phyloP scores from a whole-genome alignment of 2,888 invertebrate species.

The Steinernema hermaphroditum region DNA sequence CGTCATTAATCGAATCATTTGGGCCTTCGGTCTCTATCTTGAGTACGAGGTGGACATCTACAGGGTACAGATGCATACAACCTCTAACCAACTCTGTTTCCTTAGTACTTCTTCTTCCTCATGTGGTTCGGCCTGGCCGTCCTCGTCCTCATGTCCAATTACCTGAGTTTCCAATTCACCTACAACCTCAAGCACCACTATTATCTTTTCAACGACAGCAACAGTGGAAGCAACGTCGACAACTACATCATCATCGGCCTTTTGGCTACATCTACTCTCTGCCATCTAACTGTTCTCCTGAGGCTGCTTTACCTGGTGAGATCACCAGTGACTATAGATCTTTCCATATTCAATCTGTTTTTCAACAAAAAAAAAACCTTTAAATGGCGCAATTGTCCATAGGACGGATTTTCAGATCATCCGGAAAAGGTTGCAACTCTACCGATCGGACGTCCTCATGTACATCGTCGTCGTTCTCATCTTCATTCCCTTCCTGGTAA shows the following conservation, averaged over 20 bases:
- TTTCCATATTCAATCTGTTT: too few species aligned
- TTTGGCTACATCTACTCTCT: background rate
- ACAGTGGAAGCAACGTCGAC: background rate
- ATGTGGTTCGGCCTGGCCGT: constrained; percentile 6
- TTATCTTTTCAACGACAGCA: background rate
- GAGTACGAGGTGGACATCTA: background rate
- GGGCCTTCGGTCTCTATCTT: background rate
- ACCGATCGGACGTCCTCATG: background rate
- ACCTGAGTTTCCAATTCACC: background rate
- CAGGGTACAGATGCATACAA: background rate
- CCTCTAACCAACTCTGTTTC: background rate
- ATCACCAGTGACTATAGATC: too few species aligned
- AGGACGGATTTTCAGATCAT: background rate
- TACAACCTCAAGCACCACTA: background rate
- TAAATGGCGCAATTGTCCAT: background rate
- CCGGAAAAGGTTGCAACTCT: background rate
- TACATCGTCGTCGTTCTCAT: background rate
- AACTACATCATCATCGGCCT: background rate
- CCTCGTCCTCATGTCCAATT: background rate
- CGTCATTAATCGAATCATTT: background rate
- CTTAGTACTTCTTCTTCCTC: background rate
- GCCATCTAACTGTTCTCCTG: background rate
- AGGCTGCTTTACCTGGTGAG: background rate
- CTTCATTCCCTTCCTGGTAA: background rate
- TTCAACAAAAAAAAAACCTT: background rate